Percentiles rank a stretch among this genome's conserved stretches.
Conservation (phyloP, 2,888 invertebrate species). For the Pecten maximus region DNA sequence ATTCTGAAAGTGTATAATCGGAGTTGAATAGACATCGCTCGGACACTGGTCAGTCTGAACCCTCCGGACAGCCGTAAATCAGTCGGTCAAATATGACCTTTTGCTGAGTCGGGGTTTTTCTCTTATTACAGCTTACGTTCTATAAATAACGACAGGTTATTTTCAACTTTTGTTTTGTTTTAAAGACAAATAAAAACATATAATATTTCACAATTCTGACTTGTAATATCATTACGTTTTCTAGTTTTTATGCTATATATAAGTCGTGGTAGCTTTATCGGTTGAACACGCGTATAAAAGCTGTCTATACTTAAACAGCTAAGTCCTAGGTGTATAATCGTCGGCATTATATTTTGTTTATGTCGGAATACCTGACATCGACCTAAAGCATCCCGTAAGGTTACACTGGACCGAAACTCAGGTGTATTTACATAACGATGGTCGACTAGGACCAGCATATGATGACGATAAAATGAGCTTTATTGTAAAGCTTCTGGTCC, state of each 20-base stretch:
- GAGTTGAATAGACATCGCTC: background rate
- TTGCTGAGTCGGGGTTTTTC: background rate
- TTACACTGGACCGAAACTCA: background rate
- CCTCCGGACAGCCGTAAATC: conserved; percentile 33
- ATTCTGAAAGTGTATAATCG: conserved; percentile 20
- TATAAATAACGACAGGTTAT: background rate
- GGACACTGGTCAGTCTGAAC: conserved; percentile 18
- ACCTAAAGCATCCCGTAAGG: background rate
- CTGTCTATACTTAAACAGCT: background rate
- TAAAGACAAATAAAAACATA: background rate
- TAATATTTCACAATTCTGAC: background rate
- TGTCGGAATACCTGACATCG: background rate
- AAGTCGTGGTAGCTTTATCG: background rate
- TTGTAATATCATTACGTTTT: background rate
- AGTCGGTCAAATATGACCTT: background rate
- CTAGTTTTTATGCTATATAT: background rate
- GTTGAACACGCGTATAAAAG: background rate
- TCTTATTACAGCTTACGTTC: background rate
- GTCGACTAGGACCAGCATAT: too few relatives aligned
- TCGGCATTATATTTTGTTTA: background rate
- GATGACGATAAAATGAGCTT: too few relatives aligned
- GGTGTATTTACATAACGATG: too few relatives aligned
- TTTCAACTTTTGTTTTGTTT: background rate
- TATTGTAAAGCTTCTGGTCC: too few relatives aligned
- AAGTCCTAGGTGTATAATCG: background rate